Conservation (phyloP, 53 echinoderm and acorn worm species). For the Paelopatides confundens region DNA sequence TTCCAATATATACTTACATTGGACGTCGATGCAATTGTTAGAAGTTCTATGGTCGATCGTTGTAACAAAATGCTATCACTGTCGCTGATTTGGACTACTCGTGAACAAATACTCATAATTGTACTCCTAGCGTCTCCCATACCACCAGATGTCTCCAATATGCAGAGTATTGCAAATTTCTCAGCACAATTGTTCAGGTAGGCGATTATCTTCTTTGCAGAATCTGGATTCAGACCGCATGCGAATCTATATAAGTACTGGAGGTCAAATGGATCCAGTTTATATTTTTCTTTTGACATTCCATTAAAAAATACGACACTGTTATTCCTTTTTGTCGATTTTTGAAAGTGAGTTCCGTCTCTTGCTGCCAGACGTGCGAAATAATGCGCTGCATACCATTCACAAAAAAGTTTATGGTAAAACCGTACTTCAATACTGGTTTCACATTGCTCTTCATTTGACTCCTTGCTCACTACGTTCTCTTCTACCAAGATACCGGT, state of each 20-base stretch:
- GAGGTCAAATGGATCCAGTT: too few relatives aligned
- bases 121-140: neutral
- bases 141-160: neutral
- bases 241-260: too few relatives aligned
- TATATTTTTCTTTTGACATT: too few relatives aligned
- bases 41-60: neutral
- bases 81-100: neutral
- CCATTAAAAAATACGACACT: too few relatives aligned
- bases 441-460: neutral
- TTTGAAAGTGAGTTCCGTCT: neutral
- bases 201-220: too few relatives aligned
- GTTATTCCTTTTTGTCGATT: too few relatives aligned
- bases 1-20: too few relatives aligned
- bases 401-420: neutral
- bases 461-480: neutral
- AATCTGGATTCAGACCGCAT: too few relatives aligned
- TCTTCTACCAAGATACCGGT: constrained; percentile 2
- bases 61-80: neutral
- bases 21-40: too few relatives aligned
- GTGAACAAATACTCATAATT: neutral
- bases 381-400: constrained; percentile 12
- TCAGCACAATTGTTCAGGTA: neutral
- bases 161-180: neutral
- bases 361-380: neutral
- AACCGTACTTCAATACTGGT: neutral